phyloP scores from a whole-genome alignment of 2,113 vertebrate genomes.

The Heterotis niloticus region DNA sequence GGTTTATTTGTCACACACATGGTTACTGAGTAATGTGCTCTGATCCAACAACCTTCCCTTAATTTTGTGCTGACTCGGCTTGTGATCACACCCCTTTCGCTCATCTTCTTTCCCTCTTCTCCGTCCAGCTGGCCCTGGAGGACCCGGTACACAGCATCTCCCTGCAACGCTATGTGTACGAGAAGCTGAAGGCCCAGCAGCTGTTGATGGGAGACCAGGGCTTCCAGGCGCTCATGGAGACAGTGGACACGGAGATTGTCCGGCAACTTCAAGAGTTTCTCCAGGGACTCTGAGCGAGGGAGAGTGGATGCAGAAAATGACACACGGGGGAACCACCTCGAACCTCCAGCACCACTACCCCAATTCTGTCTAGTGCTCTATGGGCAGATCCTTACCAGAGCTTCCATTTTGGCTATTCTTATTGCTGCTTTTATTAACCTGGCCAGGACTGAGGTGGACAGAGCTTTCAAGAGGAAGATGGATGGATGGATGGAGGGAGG shows the following conservation, averaged over 20 bases:
- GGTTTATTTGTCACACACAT: too few relatives aligned
- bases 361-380: conserved; percentile 47
- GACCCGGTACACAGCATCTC: conserved; percentile 92
- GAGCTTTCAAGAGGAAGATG: conserved; percentile 1
- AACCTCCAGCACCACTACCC: neutral
- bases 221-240: conserved; percentile 92
- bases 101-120: neutral
- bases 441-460: conserved; percentile 25
- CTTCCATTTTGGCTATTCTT: conserved; percentile 50
- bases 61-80: neutral
- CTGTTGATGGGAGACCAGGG: conserved; percentile 79
- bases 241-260: conserved; percentile 90
- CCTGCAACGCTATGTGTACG: conserved; percentile 87
- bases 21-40: neutral
- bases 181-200: conserved; percentile 95
- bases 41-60: neutral
- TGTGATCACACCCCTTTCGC: too few relatives aligned
- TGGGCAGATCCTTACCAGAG: conserved; percentile 57
- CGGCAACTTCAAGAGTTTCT: conserved; percentile 91
- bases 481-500: conserved; percentile 6
- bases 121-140: conserved; percentile 80
- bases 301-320: conserved; percentile 31
- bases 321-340: conserved; percentile 39
- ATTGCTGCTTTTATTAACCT: conserved; percentile 40
- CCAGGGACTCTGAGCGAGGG: conserved; percentile 70